phyloP scores from a whole-genome alignment of 2,888 invertebrate genomes.

The Phorcus lineatus region DNA sequence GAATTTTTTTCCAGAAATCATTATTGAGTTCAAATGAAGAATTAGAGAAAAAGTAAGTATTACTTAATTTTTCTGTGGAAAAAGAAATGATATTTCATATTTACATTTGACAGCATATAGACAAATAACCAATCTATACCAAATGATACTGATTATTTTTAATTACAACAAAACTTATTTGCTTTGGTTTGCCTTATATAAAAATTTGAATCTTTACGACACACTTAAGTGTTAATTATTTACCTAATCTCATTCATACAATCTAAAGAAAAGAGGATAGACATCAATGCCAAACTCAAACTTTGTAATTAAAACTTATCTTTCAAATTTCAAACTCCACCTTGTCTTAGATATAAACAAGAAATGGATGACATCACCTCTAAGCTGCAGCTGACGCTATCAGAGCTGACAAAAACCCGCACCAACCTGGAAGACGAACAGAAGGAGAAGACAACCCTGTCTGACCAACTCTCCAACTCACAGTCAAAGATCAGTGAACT shows the following conservation, averaged over 20 bases:
- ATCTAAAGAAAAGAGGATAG: too few species aligned
- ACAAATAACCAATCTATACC: too few species aligned
- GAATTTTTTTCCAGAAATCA: constrained; percentile 35
- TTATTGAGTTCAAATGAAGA: constrained; percentile 37
- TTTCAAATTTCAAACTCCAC: neutral
- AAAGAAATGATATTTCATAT: neutral
- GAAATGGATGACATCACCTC: constrained; percentile 64
- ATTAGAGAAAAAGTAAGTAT: constrained; percentile 43
- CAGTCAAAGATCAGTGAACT: constrained; percentile 32
- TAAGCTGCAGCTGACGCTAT: constrained; percentile 62
- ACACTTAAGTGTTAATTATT: too few species aligned
- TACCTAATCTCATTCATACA: too few species aligned
- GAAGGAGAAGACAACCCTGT: constrained; percentile 31
- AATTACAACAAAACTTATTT: too few species aligned
- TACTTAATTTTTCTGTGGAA: neutral
- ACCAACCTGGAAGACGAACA: constrained; percentile 36
- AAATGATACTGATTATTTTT: too few species aligned
- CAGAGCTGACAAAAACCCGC: constrained; percentile 61
- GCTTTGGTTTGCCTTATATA: too few species aligned
- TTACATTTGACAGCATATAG: neutral
- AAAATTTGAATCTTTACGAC: too few species aligned
- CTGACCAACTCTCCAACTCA: constrained; percentile 30
- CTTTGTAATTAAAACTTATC: too few species aligned
- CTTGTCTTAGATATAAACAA: constrained; percentile 44
- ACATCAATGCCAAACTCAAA: too few species aligned